These are phyloP conservation scores for Macropus fuliginosus DNA, from an alignment of 2,797 vertebrate genomes.

Conservation along the genomic window DNA sequence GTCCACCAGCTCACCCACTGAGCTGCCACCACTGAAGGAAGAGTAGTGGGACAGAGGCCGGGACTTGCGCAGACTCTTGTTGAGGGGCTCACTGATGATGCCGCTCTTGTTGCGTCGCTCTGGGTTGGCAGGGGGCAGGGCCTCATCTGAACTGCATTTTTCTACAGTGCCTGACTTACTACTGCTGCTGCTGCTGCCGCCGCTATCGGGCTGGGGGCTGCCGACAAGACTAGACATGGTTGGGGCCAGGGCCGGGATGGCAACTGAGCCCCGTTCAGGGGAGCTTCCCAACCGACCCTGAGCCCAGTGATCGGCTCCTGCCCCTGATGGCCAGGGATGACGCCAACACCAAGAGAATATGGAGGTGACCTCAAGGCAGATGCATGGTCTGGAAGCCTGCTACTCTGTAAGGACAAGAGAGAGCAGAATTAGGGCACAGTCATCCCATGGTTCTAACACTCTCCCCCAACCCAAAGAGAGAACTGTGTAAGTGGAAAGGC, in stretches of 20 bases:
- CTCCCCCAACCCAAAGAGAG: neutral
- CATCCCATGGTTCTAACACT: neutral
- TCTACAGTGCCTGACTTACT: constrained; percentile 88
- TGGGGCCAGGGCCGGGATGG: constrained; percentile 76
- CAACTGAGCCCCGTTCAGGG: constrained; percentile 31
- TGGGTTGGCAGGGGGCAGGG: constrained; percentile 88
- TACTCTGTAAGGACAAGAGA: constrained; percentile 79
- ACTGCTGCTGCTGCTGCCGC: constrained; percentile 50
- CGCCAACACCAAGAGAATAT: neutral
- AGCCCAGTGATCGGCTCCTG: constrained; percentile 37
- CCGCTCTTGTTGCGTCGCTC: constrained; percentile 95
- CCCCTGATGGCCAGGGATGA: constrained; percentile 57
- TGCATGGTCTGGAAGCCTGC: constrained; percentile 80
- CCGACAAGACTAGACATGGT: constrained; percentile 92
- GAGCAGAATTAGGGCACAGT: constrained; percentile 50
- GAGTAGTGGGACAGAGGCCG: constrained; percentile 95
- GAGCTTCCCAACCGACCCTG: constrained; percentile 54
- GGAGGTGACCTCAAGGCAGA: constrained; percentile 80
- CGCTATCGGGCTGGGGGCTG: constrained; percentile 79
- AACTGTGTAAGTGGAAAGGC: neutral
- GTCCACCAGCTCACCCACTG: constrained; percentile 92
- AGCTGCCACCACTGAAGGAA: constrained; percentile 91
- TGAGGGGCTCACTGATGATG: constrained; percentile 97
- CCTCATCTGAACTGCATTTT: constrained; percentile 89
- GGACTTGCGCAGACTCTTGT: constrained; percentile 97